phyloP scores from a whole-genome alignment of 2,113 vertebrate genomes.

The Gorsachius goisagi region DNA sequence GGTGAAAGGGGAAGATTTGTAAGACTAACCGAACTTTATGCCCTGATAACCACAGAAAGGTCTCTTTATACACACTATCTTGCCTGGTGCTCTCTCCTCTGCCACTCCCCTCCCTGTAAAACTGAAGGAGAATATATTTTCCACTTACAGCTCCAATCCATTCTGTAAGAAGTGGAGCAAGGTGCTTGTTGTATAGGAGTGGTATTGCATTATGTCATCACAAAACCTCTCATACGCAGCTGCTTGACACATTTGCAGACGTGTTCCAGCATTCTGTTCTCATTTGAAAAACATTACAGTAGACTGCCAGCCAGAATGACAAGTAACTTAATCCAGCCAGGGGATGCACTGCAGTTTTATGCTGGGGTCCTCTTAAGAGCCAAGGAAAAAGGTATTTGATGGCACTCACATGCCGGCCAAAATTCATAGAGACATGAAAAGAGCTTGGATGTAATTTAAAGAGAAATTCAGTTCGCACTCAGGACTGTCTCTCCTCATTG shows the following conservation, averaged over 20 bases:
- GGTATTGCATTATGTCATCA: background rate
- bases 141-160: background rate
- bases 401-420: background rate
- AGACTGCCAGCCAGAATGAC: background rate
- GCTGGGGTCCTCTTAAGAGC: background rate
- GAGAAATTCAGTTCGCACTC: background rate
- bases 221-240: constrained; percentile 12
- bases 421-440: background rate
- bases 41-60: background rate
- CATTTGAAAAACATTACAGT: constrained; percentile 13
- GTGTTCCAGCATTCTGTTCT: constrained; percentile 1
- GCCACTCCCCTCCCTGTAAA: background rate
- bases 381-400: background rate
- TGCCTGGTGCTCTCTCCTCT: background rate
- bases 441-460: background rate
- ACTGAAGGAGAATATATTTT: background rate
- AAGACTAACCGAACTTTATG: background rate
- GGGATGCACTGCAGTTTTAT: background rate
- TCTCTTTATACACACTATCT: background rate
- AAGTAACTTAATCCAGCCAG: background rate
- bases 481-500: background rate
- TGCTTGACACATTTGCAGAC: constrained; percentile 12
- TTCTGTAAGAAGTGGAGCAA: background rate
- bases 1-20: background rate
- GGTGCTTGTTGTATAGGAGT: background rate